Percentiles rank a stretch among this genome's conserved stretches.
These are phyloP conservation scores for Anolis apletophallus DNA, from an alignment of 2,797 vertebrate genomes.

Conservation along the genomic window DNA sequence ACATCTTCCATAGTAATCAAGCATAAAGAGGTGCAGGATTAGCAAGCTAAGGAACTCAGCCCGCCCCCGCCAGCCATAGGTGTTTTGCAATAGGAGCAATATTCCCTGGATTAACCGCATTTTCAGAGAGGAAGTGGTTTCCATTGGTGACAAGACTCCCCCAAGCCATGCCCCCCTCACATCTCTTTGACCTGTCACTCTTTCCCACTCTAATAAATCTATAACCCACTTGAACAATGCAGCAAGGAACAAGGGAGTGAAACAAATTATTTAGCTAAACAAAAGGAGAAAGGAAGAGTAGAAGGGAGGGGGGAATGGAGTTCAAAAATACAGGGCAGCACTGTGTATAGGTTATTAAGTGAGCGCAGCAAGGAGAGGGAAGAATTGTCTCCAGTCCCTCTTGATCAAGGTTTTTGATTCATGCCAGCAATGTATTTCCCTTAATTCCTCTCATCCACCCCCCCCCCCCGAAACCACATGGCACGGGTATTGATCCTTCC, in stretches of 20 bases:
- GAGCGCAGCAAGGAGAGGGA: constrained; percentile 4
- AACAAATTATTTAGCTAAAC: constrained; percentile 64
- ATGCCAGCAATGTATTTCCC: constrained; percentile 30
- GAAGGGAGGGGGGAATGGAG: background rate
- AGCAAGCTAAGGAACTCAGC: constrained; percentile 39
- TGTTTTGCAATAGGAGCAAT: background rate
- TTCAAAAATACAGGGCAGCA: constrained; percentile 41
- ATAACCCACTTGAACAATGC: constrained; percentile 58
- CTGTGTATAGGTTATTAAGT: constrained; percentile 41
- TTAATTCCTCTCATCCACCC: constrained; percentile 44
- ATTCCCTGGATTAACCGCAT: constrained; percentile 55
- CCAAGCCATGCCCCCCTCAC: constrained; percentile 34
- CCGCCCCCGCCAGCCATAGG: background rate
- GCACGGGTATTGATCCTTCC: constrained; percentile 74
- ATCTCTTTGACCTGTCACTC: constrained; percentile 57
- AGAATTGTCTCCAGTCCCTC: background rate
- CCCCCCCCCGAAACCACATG: constrained; percentile 53
- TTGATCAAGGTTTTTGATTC: constrained; percentile 46
- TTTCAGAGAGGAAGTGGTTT: constrained; percentile 49
- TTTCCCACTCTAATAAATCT: constrained; percentile 64
- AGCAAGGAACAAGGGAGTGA: constrained; percentile 43
- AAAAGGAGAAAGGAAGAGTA: constrained; percentile 47
- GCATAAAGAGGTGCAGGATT: constrained; percentile 53
- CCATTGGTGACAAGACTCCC: constrained; percentile 49
- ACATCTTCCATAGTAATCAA: constrained; percentile 40